Conservation (phyloP, 2,113 vertebrate species). For the Typhlomys cinereus region DNA sequence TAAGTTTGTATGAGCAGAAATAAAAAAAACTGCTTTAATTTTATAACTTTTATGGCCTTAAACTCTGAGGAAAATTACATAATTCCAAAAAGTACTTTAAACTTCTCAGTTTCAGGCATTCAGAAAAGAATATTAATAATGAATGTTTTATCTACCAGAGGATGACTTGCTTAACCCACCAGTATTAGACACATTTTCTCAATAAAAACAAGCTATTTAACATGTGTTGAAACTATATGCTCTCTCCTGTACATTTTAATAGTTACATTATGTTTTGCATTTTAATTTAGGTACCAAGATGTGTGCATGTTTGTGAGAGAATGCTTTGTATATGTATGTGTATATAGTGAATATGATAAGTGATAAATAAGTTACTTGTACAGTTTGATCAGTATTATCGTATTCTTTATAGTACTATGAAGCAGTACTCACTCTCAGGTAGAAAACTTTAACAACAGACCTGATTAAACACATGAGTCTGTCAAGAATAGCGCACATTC, state of each 20-base stretch:
- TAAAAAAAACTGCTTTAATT: no score
- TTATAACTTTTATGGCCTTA: background rate
- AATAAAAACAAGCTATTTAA: background rate
- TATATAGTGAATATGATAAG: no score
- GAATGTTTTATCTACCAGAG: background rate
- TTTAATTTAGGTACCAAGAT: background rate
- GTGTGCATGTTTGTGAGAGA: fast-evolving
- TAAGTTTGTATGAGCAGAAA: no score
- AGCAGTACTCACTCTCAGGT: no score
- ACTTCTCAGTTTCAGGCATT: background rate
- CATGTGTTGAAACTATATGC: background rate
- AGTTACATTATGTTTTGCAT: background rate
- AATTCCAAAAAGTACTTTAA: background rate
- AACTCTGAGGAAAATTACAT: background rate
- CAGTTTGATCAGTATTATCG: no score
- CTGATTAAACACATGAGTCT: no score
- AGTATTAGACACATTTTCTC: background rate
- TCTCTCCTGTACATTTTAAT: background rate
- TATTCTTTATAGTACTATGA: no score
- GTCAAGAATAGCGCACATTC: no score
- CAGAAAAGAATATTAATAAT: background rate
- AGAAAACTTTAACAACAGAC: no score
- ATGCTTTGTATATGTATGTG: background rate
- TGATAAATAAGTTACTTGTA: no score
- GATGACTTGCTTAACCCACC: no score